These are phyloP conservation scores for Coptodon bakossiorum DNA, from an alignment of 2,113 vertebrate species.

Conservation along the genomic window DNA sequence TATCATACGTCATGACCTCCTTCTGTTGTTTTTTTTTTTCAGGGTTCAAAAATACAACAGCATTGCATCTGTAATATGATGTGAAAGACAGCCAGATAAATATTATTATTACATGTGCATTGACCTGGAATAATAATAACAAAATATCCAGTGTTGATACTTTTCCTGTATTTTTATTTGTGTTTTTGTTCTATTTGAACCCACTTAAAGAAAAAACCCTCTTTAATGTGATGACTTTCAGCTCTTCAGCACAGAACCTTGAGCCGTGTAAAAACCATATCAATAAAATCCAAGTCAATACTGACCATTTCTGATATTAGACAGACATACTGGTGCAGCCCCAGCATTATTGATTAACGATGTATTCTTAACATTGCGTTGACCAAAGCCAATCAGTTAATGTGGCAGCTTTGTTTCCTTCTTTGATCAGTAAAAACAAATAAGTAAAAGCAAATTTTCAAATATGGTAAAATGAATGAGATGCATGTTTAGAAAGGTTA, in stretches of 20 bases:
- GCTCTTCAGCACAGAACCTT: not conserved
- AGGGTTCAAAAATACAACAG: not conserved
- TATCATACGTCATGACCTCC: not conserved
- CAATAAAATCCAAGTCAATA: not conserved
- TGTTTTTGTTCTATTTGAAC: not conserved
- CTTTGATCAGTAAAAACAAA: not conserved
- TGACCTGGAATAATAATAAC: not conserved
- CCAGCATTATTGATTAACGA: accelerated
- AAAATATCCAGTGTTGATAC: not conserved
- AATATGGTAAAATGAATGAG: not conserved
- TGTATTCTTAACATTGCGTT: not conserved
- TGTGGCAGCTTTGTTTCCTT: not conserved
- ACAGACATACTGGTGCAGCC: not conserved
- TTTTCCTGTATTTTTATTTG: not conserved
- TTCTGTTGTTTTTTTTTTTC: not conserved
- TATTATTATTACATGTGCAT: not conserved
- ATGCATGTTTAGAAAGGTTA: not conserved
- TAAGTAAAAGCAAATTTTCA: not conserved
- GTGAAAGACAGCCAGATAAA: not conserved
- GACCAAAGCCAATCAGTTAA: not conserved
- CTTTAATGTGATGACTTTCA: not conserved
- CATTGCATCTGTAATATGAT: not conserved
- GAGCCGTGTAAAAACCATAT: not conserved
- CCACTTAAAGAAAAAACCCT: too few species aligned
- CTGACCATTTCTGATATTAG: not conserved